These are phyloP conservation scores for Notodonta ziczac DNA, from an alignment of 2,888 invertebrate genomes.

Conservation along the genomic window DNA sequence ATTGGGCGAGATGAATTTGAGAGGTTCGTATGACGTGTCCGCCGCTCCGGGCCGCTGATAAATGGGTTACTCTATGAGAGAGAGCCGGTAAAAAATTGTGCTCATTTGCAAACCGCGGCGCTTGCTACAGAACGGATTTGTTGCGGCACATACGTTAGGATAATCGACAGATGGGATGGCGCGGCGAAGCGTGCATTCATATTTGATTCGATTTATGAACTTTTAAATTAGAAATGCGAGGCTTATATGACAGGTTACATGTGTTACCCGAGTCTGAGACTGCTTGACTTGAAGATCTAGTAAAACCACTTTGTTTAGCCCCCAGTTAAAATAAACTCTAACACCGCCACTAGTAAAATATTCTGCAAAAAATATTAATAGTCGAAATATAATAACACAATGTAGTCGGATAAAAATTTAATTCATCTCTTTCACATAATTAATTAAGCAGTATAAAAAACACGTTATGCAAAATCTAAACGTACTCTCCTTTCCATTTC, in stretches of 20 bases:
- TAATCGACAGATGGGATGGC: slow-evolving; percentile 32
- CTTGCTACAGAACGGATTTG: slow-evolving; percentile 38
- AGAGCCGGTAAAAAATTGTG: slow-evolving; percentile 41
- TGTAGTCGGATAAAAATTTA: background rate
- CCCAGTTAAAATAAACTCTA: too few species aligned
- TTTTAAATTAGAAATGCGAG: too few species aligned
- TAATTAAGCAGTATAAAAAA: background rate
- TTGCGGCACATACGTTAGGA: slow-evolving; percentile 39
- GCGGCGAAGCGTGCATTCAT: background rate
- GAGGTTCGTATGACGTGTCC: slow-evolving; percentile 49
- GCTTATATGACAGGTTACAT: too few species aligned
- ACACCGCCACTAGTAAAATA: too few species aligned
- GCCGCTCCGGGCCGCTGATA: slow-evolving; percentile 31
- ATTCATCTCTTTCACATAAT: background rate
- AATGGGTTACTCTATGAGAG: slow-evolving; percentile 41
- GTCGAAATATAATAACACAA: background rate
- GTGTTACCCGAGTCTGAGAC: too few species aligned
- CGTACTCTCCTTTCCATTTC: background rate
- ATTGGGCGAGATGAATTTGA: slow-evolving; percentile 67
- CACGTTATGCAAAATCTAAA: slow-evolving; percentile 1
- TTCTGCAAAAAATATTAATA: too few species aligned
- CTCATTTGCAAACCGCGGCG: slow-evolving; percentile 37
- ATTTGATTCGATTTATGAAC: too few species aligned
- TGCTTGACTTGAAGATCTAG: too few species aligned
- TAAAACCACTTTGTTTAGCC: too few species aligned